phyloP scores from a whole-genome alignment of 2,797 vertebrate genomes.

The Macropodus opercularis region DNA sequence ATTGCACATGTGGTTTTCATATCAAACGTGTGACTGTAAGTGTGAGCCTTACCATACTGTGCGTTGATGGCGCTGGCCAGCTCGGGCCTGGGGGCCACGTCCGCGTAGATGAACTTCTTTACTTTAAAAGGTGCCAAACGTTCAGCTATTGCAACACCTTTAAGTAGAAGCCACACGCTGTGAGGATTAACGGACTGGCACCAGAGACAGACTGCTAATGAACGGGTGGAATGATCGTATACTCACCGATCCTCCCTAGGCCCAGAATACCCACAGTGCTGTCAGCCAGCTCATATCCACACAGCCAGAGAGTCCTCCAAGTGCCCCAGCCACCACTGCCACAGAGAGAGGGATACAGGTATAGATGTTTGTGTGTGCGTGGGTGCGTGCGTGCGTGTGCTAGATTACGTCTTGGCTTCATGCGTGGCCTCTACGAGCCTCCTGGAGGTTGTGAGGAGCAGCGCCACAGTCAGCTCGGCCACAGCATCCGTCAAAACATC shows the following conservation, averaged over 20 bases:
- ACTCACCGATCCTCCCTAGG: conserved; percentile 86
- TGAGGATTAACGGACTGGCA: neutral
- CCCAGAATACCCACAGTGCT: conserved; percentile 88
- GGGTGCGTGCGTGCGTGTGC: neutral
- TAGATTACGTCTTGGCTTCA: conserved; percentile 79
- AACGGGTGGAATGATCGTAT: neutral
- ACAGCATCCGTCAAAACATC: conserved; percentile 82
- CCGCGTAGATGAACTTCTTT: conserved; percentile 87
- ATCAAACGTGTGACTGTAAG: neutral
- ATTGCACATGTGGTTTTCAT: neutral
- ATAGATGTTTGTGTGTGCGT: neutral
- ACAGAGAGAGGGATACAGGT: neutral
- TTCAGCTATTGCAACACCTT: conserved; percentile 85
- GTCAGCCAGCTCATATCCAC: conserved; percentile 80
- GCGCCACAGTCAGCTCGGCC: conserved; percentile 82
- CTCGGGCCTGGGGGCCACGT: conserved; percentile 80
- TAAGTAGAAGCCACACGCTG: conserved; percentile 18
- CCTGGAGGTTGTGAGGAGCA: conserved; percentile 86
- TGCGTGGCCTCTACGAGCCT: conserved; percentile 84
- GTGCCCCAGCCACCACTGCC: conserved; percentile 85
- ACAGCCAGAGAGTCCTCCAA: conserved; percentile 85
- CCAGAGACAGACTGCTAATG: neutral
- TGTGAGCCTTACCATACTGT: conserved; percentile 79
- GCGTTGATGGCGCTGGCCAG: conserved; percentile 81
- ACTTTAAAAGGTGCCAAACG: conserved; percentile 87